Conservation (phyloP, 2,113 vertebrate genomes). For the Lutjanus erythropterus region DNA sequence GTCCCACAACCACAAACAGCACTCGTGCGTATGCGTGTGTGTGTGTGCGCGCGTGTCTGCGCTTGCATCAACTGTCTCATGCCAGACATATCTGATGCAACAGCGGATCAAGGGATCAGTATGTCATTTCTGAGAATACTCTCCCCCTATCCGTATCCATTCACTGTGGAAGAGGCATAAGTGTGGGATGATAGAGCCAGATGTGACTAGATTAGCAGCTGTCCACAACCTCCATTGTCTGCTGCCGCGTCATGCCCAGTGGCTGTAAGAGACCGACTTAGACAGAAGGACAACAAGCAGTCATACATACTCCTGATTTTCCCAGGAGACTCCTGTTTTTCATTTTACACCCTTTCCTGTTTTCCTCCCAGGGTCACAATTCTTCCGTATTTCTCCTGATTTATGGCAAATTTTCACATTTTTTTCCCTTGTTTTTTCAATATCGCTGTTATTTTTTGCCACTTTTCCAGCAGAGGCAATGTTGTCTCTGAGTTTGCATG, state of each 20-base stretch:
- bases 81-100: conserved; percentile 70
- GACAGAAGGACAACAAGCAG: conserved; percentile 10
- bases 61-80: conserved; percentile 60
- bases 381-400: no score
- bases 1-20: conserved; percentile 63
- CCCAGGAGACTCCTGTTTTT: no score
- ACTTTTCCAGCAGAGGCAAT: no score
- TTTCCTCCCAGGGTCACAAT: no score
- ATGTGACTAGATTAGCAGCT: conserved; percentile 61
- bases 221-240: conserved; percentile 38
- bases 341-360: no score
- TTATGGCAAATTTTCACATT: no score
- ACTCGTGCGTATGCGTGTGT: conserved; percentile 14
- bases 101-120: conserved; percentile 64
- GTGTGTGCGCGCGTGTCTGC: not conserved
- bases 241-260: conserved; percentile 17
- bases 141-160: conserved; percentile 31
- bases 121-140: conserved; percentile 67
- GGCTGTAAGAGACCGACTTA: conserved; percentile 25
- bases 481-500: no score
- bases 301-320: no score
- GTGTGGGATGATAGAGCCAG: conserved; percentile 54
- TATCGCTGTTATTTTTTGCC: no score
- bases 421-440: no score
- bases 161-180: conserved; percentile 43